Percentiles rank a stretch among this genome's conserved stretches.
These are phyloP conservation scores for Hirundo rustica DNA, from an alignment of 2,797 vertebrate genomes.

Conservation along the genomic window DNA sequence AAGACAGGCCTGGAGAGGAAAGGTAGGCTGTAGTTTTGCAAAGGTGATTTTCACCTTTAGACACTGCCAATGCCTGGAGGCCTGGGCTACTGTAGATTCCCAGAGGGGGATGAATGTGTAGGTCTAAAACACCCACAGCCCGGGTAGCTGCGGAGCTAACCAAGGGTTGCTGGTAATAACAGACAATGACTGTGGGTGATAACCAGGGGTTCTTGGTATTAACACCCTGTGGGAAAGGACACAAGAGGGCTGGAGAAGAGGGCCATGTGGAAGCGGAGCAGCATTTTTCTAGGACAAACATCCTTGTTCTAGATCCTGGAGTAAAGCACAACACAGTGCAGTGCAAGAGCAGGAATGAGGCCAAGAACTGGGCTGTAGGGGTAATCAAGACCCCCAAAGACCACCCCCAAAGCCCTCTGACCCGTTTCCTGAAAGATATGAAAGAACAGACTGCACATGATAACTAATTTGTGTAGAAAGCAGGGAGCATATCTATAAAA, in stretches of 20 bases:
- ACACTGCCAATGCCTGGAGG: not conserved
- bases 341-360: not conserved
- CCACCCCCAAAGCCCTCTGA: not conserved
- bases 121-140: not conserved
- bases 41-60: not conserved
- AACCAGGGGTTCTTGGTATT: not conserved
- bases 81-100: not conserved
- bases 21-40: not conserved
- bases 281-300: not conserved
- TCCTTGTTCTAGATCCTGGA: not conserved
- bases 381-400: not conserved
- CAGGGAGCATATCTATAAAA: not conserved
- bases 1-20: not conserved
- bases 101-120: not conserved
- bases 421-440: fast-evolving
- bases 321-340: not conserved
- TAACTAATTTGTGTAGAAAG: not conserved
- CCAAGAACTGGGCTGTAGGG: not conserved
- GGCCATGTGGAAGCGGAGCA: not conserved
- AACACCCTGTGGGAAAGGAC: not conserved
- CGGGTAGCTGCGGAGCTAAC: fast-evolving
- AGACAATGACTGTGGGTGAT: not conserved
- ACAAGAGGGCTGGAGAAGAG: not conserved
- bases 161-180: not conserved
- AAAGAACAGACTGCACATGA: not conserved